These are phyloP conservation scores for Tetranychus piercei DNA, from an alignment of 2,888 invertebrate genomes.

Conservation along the genomic window DNA sequence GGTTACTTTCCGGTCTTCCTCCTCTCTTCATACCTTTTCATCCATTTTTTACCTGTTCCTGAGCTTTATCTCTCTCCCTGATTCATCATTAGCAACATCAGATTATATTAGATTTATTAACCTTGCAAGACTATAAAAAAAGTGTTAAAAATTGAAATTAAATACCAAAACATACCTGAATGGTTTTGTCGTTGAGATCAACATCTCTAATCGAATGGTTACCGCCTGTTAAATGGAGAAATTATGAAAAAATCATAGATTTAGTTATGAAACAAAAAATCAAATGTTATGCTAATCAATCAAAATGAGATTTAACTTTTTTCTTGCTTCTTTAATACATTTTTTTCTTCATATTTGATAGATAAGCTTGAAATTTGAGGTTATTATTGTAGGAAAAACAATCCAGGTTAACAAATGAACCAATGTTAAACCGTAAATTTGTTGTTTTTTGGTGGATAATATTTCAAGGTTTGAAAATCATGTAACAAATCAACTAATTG, in stretches of 20 bases:
- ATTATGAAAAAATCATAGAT: background rate
- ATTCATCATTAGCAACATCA: too few relatives aligned
- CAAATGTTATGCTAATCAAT: background rate
- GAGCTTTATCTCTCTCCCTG: too few relatives aligned
- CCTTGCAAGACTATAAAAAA: background rate
- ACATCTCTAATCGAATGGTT: background rate
- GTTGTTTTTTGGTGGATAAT: background rate
- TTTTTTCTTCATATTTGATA: background rate
- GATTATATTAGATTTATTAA: too few relatives aligned
- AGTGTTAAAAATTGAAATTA: background rate
- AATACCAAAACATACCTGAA: background rate
- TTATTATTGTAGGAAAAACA: background rate
- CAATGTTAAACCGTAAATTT: background rate
- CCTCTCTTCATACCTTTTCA: too few relatives aligned
- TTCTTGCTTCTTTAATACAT: background rate
- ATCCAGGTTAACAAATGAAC: background rate
- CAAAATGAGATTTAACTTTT: background rate
- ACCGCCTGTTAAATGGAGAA: background rate
- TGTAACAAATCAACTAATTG: background rate
- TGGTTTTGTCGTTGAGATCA: background rate
- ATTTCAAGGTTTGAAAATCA: background rate
- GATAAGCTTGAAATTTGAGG: background rate
- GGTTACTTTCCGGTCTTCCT: too few relatives aligned
- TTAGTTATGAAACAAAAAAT: background rate
- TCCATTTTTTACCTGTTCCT: too few relatives aligned